These are phyloP conservation scores for Drosophila neonasuta DNA, from an alignment of 2,888 invertebrate genomes.

Conservation along the genomic window DNA sequence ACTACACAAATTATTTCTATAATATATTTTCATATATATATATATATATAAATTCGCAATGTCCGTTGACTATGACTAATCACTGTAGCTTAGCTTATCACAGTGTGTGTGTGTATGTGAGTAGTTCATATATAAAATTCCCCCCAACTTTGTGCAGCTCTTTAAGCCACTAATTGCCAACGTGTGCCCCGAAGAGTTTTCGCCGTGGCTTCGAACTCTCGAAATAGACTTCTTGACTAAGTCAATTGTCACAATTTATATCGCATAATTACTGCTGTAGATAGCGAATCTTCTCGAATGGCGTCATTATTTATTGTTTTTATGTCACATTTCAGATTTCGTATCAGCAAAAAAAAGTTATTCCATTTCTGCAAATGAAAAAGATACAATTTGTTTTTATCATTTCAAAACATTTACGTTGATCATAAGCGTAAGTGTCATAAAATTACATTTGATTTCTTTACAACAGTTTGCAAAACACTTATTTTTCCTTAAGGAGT, in stretches of 20 bases:
- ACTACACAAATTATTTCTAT: slow-evolving; percentile 1
- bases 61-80: slow-evolving; percentile 35
- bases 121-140: slow-evolving; percentile 11
- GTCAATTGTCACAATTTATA: not conserved
- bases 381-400: not conserved
- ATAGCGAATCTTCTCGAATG: not conserved
- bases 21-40: slow-evolving; percentile 1
- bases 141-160: slow-evolving; percentile 17
- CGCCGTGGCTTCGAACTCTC: not conserved
- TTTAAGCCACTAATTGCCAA: slow-evolving; percentile 26
- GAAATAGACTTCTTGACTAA: slow-evolving; percentile 31
- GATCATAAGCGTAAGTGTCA: too few species aligned
- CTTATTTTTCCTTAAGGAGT: too few species aligned
- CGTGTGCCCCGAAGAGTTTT: slow-evolving; percentile 13
- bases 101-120: not conserved
- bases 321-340: not conserved
- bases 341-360: slow-evolving; percentile 13
- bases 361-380: slow-evolving; percentile 9
- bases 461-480: too few species aligned
- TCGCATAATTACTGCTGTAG: not conserved
- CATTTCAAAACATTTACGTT: not conserved
- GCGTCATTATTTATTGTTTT: slow-evolving; percentile 4
- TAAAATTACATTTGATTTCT: too few species aligned
- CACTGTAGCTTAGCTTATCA: slow-evolving; percentile 37
- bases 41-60: slow-evolving; percentile 7